Conservation (phyloP, 2,888 invertebrate species). For the Apamea anceps region DNA sequence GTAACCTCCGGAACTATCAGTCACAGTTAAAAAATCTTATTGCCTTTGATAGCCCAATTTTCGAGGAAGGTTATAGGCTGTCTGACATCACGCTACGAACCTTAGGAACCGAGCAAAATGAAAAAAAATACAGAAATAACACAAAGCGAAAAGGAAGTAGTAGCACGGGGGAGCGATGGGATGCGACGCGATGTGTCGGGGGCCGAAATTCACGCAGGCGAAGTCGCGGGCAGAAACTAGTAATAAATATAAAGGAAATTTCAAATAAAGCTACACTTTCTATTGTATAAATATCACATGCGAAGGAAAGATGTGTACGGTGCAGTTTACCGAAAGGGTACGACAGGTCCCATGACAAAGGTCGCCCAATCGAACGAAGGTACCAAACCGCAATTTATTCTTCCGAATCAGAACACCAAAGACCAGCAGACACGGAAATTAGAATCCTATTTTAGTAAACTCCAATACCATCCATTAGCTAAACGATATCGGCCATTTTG, state of each 20-base stretch:
- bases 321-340: not conserved
- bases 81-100: too few species aligned
- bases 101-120: too few species aligned
- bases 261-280: not conserved
- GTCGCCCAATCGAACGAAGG: not conserved
- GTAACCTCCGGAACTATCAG: too few species aligned
- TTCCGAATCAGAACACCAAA: conserved; percentile 21
- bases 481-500: conserved; percentile 34
- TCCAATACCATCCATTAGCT: conserved; percentile 22
- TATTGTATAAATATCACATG: not conserved
- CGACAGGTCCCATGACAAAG: not conserved
- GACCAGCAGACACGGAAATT: conserved; percentile 11
- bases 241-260: conserved; percentile 2
- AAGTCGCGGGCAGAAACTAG: too few species aligned
- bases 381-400: not conserved
- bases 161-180: too few species aligned
- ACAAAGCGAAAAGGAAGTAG: too few species aligned
- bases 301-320: not conserved
- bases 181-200: too few species aligned
- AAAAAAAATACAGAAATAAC: too few species aligned
- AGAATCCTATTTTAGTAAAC: conserved; percentile 27
- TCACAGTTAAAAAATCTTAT: too few species aligned
- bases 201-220: too few species aligned
- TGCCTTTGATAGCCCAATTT: too few species aligned
- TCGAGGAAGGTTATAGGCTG: too few species aligned